Conservation (phyloP, 2,113 vertebrate species). For the Cathartes aura region DNA sequence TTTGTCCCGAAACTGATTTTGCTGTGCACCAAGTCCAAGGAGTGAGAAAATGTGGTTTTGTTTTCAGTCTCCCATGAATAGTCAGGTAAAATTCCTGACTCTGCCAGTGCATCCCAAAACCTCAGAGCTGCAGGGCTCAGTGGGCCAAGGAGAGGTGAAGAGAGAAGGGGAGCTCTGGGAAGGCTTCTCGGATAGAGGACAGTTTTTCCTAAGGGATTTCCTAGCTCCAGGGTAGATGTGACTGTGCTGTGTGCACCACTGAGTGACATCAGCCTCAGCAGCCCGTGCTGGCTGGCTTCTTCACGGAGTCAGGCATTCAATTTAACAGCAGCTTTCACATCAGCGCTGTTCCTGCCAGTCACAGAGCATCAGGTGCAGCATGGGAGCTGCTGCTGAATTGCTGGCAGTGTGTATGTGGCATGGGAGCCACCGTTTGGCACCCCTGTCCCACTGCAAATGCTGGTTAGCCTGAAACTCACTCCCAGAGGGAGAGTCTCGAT, state of each 20-base stretch:
- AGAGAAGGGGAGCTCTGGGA: not conserved
- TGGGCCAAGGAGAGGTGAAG: not conserved
- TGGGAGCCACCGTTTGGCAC: not conserved
- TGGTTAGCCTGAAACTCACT: not conserved
- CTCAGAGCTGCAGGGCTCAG: not conserved
- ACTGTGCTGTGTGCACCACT: not conserved
- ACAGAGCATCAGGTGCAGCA: rapidly evolving
- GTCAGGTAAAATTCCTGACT: not conserved
- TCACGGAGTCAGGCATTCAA: rapidly evolving
- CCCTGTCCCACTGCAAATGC: rapidly evolving
- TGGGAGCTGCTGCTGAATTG: not conserved
- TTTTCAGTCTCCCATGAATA: not conserved
- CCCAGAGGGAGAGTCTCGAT: rapidly evolving
- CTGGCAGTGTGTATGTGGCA: not conserved
- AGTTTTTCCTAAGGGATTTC: not conserved
- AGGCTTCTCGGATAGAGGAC: not conserved
- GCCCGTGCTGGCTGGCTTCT: not conserved
- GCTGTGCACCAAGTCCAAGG: not conserved
- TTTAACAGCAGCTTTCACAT: not conserved
- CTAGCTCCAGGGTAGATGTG: not conserved
- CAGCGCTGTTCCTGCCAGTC: not conserved
- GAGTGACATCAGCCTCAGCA: not conserved
- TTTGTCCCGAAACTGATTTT: too few relatives aligned
- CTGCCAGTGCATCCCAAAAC: not conserved
- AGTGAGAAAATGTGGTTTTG: not conserved